Conservation (phyloP, 1,140 invertebrate species). For the Drosophila lini region DNA sequence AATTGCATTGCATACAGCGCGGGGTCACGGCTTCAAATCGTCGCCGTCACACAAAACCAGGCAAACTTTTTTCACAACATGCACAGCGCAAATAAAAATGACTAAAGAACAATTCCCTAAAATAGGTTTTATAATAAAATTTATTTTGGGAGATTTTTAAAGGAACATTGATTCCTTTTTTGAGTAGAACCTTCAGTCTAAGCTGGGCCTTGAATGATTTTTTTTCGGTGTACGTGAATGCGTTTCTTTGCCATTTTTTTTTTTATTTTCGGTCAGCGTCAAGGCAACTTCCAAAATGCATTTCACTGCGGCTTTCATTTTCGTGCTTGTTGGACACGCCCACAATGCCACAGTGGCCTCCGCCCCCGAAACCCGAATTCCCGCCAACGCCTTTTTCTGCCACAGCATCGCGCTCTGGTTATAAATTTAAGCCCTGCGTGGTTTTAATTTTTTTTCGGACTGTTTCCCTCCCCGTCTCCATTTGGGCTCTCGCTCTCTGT, state of each 20-base stretch:
- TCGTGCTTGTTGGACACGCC: slow-evolving; percentile 69
- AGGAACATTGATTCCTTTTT: too few relatives aligned
- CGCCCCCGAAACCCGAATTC: slow-evolving; percentile 10
- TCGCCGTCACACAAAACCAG: slow-evolving; percentile 62
- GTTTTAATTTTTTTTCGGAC: slow-evolving; percentile 64
- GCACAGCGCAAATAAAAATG: slow-evolving; percentile 1
- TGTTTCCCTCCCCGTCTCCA: neutral
- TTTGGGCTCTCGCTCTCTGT: slow-evolving; percentile 15
- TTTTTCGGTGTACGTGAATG: slow-evolving; percentile 6
- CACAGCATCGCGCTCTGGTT: slow-evolving; percentile 58
- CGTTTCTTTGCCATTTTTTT: slow-evolving; percentile 17
- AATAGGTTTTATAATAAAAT: too few relatives aligned
- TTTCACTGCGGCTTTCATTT: slow-evolving; percentile 76
- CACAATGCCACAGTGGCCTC: slow-evolving; percentile 46
- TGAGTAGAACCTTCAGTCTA: too few relatives aligned
- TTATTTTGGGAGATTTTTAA: neutral
- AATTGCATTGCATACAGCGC: slow-evolving; percentile 47
- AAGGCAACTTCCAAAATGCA: slow-evolving; percentile 72
- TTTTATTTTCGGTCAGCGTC: slow-evolving; percentile 29
- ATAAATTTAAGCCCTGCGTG: slow-evolving; percentile 77
- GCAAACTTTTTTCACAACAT: slow-evolving; percentile 52
- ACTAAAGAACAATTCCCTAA: neutral
- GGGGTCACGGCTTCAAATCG: slow-evolving; percentile 76
- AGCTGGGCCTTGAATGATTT: neutral
- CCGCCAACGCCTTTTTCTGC: slow-evolving; percentile 15